Base-by-base conservation (phyloP, 2,113 vertebrate genomes). In the Ursus arctos region DNA sequence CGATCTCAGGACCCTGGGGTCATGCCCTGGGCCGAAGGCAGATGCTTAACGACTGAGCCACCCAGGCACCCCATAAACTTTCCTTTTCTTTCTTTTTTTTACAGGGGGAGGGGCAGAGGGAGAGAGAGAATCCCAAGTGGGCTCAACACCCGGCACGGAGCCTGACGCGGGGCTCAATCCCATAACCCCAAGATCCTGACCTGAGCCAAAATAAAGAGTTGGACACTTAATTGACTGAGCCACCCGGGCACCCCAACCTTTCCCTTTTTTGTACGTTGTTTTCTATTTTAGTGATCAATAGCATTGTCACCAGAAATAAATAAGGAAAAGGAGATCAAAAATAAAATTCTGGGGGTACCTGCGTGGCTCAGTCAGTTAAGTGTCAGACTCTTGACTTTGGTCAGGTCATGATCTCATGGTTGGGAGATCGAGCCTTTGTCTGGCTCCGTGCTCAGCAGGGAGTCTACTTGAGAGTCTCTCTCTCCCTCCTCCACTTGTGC, bases 291-390 rank as follows among this genome's bases (percentile, higher is more conserved):
- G 55, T 28, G 22, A 77, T 94, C 55, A 49, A 16, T 24, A 93
- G 40, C 69, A 69, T 28, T 83, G 24, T 80, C 67, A 63, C 19
- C 51, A 93, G 90, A 95, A 69, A 88, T 51, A 85, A 94, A 85
- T n/a, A 65, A 90, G 40, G 67, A 77, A 90, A 72, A 93, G 16
- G 67, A 79, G n/a, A 40, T 71, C 0, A 63, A 88, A 94, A 69
- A 85, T 53, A 53, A 53, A 15, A 43, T 53, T 53, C 51, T 53
- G 12, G 15, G 51, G 65, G 65, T 31, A n/a, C 15, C 65, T 15
- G 14, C 31, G 31, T 67, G 65, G 65, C 65, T 67, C 65, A 33
- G 31, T n/a, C 7, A 1, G 31, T 67, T 33, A 67, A 67, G 65
- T 1, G 3, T 67, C 31, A 31, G 28, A 33, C 31, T 33, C 65